Evolutionary conservation across 2,113 vertebrate species (phyloP).

Genomic region (Pleuronectes platessa): DNA sequence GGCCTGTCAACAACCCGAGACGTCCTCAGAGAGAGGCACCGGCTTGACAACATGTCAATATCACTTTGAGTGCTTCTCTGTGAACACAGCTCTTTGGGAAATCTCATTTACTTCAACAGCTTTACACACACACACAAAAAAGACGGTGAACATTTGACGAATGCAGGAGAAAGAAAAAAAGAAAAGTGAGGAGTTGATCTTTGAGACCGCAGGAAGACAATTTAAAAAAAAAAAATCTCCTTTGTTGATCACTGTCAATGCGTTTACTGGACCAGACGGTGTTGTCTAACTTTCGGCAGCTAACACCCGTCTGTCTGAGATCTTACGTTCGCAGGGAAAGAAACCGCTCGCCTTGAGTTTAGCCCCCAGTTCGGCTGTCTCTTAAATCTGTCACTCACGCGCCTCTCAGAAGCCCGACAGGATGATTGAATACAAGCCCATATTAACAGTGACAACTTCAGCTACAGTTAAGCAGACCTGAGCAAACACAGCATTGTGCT

Average conservation of each 20-base stretch:
- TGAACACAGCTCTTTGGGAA: slow-evolving; percentile 80
- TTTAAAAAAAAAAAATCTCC: slow-evolving; percentile 67
- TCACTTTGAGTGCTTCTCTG: slow-evolving; percentile 81
- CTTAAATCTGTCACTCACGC: slow-evolving; percentile 81
- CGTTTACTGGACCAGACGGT: slow-evolving; percentile 81
- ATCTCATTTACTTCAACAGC: slow-evolving; percentile 82
- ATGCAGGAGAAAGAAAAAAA: slow-evolving; percentile 25
- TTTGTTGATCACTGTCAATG: slow-evolving; percentile 86
- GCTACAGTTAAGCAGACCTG: slow-evolving; percentile 74
- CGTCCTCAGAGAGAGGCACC: slow-evolving; percentile 80
- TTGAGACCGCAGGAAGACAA: slow-evolving; percentile 77
- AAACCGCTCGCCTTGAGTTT: slow-evolving; percentile 76
- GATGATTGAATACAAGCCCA: slow-evolving; percentile 82
- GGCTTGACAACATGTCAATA: slow-evolving; percentile 87
- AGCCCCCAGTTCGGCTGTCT: slow-evolving; percentile 75
- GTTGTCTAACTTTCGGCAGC: slow-evolving; percentile 77
- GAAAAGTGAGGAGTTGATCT: slow-evolving; percentile 78
- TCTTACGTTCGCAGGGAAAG: slow-evolving; percentile 71
- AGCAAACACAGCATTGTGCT: slow-evolving; percentile 64
- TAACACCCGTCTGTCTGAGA: slow-evolving; percentile 70
- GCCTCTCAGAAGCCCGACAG: slow-evolving; percentile 80
- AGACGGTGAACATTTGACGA: slow-evolving; percentile 77
- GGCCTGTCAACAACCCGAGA: slow-evolving; percentile 80
- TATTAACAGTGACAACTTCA: slow-evolving; percentile 82
- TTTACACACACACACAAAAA: slow-evolving; percentile 50